These are phyloP conservation scores for Marasmarcha lunaedactyla DNA, from an alignment of 2,888 invertebrate genomes.

Conservation along the genomic window DNA sequence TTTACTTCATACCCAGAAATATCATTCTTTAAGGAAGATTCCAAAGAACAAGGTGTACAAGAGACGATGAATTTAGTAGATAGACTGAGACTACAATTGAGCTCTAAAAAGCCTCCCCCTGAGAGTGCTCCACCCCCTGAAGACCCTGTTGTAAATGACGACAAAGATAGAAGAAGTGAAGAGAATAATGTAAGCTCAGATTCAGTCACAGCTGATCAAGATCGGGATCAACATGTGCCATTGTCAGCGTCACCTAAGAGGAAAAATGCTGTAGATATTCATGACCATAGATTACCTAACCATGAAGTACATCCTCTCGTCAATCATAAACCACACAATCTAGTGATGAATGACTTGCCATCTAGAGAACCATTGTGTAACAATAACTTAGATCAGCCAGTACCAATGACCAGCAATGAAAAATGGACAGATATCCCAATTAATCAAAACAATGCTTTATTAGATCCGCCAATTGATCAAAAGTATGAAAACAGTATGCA, in stretches of 20 bases:
- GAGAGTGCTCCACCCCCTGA: slow-evolving; percentile 22
- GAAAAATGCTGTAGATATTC: slow-evolving; percentile 19
- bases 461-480: slow-evolving; percentile 26
- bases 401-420: slow-evolving; percentile 34
- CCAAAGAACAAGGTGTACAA: slow-evolving; percentile 82
- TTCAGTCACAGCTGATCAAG: slow-evolving; percentile 28
- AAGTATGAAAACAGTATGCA: slow-evolving; percentile 32
- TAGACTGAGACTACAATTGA: slow-evolving; percentile 80
- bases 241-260: slow-evolving; percentile 20
- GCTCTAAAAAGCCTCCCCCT: slow-evolving; percentile 73
- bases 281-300: slow-evolving; percentile 17
- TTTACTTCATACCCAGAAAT: slow-evolving; percentile 76
- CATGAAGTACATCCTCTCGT: slow-evolving; percentile 22
- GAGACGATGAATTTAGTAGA: slow-evolving; percentile 88
- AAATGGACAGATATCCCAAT: slow-evolving; percentile 35
- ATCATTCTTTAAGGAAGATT: slow-evolving; percentile 77
- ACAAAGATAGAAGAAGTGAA: slow-evolving; percentile 28
- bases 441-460: slow-evolving; percentile 24
- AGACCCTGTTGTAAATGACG: slow-evolving; percentile 23
- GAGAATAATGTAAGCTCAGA: slow-evolving; percentile 22
- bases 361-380: slow-evolving; percentile 18
- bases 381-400: slow-evolving; percentile 27
- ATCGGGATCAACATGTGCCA: neutral
- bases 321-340: slow-evolving; percentile 24
- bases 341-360: slow-evolving; percentile 18